Percentiles rank a stretch among this genome's conserved stretches.
phyloP scores from a whole-genome alignment of 2,888 invertebrate species.

The Euspilapteryx auroguttella region DNA sequence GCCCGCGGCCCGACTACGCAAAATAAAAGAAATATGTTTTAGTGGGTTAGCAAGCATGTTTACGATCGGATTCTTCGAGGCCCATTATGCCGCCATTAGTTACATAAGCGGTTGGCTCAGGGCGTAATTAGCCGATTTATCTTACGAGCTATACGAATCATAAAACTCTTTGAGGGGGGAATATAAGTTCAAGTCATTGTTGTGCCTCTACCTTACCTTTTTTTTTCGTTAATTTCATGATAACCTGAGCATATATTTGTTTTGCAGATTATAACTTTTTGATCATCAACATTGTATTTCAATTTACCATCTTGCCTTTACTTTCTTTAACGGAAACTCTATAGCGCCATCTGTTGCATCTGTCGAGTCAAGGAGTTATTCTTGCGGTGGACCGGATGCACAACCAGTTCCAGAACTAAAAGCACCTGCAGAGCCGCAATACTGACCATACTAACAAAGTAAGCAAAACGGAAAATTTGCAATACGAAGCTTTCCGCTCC shows the following conservation, averaged over 20 bases:
- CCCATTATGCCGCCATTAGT: conserved; percentile 48
- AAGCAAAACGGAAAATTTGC: neutral
- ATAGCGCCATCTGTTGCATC: too few relatives aligned
- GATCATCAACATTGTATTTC: too few relatives aligned
- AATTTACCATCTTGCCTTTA: too few relatives aligned
- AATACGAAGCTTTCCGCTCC: too few relatives aligned
- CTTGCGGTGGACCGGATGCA: conserved; percentile 39
- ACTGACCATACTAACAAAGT: conserved; percentile 10
- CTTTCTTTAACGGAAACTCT: too few relatives aligned
- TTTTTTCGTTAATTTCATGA: too few relatives aligned
- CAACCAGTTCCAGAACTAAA: conserved; percentile 55
- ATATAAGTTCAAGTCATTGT: neutral
- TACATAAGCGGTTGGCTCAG: conserved; percentile 33
- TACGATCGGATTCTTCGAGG: conserved; percentile 44
- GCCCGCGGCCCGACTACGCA: conserved; percentile 31
- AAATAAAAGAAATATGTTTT: conserved; percentile 61
- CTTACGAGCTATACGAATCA: conserved; percentile 18
- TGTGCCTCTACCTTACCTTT: too few relatives aligned
- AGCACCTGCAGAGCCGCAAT: conserved; percentile 26
- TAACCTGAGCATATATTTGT: too few relatives aligned
- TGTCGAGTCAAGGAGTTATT: too few relatives aligned
- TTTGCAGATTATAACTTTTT: too few relatives aligned
- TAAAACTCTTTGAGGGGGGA: neutral
- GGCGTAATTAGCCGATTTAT: conserved; percentile 40
- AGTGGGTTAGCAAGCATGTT: conserved; percentile 58